Conservation (phyloP, 64 coral and sea anemone genomes). For the Montipora sp. region DNA sequence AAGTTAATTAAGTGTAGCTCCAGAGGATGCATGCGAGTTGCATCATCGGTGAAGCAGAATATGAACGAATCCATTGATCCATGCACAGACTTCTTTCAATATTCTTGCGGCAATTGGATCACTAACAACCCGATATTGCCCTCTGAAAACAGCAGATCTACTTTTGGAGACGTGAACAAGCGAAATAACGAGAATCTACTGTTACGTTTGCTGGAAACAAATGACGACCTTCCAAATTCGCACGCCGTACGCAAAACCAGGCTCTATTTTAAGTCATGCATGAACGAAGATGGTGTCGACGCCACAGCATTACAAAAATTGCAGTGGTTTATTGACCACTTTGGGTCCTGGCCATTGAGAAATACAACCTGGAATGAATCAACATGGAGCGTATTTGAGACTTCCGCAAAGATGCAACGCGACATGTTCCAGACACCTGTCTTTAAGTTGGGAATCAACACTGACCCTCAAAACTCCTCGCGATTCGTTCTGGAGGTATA, state of each 20-base stretch:
- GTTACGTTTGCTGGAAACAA: neutral
- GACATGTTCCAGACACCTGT: neutral
- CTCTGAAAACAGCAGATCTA: neutral
- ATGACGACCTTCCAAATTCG: neutral
- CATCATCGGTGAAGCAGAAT: constrained; percentile 17
- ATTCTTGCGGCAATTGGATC: constrained; percentile 63
- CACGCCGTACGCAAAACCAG: constrained; percentile 7
- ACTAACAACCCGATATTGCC: constrained; percentile 45
- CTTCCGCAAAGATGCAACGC: neutral
- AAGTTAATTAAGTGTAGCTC: neutral
- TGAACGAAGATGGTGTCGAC: constrained; percentile 41
- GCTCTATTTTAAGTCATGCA: constrained; percentile 55
- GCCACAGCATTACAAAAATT: constrained; percentile 1
- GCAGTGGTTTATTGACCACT: neutral
- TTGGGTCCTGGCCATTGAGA: constrained; percentile 28
- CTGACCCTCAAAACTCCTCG: constrained; percentile 48
- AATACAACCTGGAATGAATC: constrained; percentile 48
- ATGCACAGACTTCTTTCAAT: constrained; percentile 51
- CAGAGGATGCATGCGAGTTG: constrained; percentile 26
- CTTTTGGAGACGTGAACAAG: neutral
- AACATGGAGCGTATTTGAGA: constrained; percentile 17
- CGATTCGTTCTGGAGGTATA: constrained; percentile 2
- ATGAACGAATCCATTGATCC: constrained; percentile 55
- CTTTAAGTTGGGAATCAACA: neutral
- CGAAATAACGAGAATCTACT: constrained; percentile 1